Percentiles rank a stretch among this genome's conserved stretches.
Conservation (phyloP, 2,113 vertebrate genomes). For the Cygnus atratus region DNA sequence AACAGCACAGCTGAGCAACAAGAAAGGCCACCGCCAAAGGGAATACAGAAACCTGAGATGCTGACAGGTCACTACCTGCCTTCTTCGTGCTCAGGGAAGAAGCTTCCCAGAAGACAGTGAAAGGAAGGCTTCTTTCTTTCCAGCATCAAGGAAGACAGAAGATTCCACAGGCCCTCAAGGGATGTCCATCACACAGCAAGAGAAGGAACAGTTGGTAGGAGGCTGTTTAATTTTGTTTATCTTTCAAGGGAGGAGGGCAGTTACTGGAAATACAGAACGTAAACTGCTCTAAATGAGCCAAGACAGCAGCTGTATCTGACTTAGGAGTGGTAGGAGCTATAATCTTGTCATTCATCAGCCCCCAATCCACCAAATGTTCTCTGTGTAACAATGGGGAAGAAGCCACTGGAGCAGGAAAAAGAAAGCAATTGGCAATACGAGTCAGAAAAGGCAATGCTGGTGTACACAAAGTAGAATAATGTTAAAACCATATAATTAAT, state of each 20-base stretch:
- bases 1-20: background rate
- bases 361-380: background rate
- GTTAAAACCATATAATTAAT: background rate
- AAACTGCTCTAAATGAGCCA: background rate
- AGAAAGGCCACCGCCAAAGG: background rate
- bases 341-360: background rate
- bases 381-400: background rate
- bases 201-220: background rate
- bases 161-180: background rate
- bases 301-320: background rate
- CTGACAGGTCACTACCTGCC: background rate
- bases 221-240: background rate
- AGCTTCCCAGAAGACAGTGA: background rate
- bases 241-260: background rate
- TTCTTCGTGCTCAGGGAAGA: background rate
- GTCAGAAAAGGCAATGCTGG: background rate
- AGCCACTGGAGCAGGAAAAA: background rate
- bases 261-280: background rate
- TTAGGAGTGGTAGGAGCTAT: background rate
- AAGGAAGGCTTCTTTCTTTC: background rate
- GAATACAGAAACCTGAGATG: background rate
- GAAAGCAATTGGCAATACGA: background rate
- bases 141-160: background rate
- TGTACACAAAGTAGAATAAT: background rate
- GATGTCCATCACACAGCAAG: background rate